A percentile compares a stretch with the other conserved stretches of the same genome.
Evolutionary conservation across 2,113 vertebrate species (phyloP).

Genomic region (Nycticebus coucang): DNA sequence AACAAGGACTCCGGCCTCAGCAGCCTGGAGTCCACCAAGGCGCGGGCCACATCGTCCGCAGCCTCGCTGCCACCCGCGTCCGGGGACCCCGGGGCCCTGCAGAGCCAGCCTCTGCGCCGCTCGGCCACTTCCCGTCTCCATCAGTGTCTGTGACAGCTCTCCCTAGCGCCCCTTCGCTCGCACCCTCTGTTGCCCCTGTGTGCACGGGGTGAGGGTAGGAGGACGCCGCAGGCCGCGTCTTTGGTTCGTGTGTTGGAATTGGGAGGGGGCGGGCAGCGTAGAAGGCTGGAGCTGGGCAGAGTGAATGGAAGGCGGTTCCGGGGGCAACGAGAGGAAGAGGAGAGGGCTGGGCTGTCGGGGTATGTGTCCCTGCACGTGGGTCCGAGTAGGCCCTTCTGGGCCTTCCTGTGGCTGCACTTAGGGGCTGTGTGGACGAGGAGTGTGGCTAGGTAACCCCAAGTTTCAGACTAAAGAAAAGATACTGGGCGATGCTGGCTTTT

Average conservation of each 20-base stretch:
- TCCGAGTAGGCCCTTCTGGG: neutral
- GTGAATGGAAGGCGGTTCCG: accelerated
- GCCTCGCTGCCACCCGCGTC: constrained; percentile 43
- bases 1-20: constrained; percentile 88
- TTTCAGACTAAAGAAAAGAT: constrained; percentile 20
- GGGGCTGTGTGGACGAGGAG: neutral
- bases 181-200: neutral
- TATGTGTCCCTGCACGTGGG: neutral
- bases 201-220: neutral
- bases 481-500: neutral
- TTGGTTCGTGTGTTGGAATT: neutral
- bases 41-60: constrained; percentile 59
- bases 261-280: neutral
- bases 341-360: too few relatives aligned
- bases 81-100: constrained; percentile 1
- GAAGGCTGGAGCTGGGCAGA: neutral
- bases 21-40: constrained; percentile 88
- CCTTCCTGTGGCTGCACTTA: neutral
- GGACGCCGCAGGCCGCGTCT: neutral
- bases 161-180: neutral
- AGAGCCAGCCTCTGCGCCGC: constrained; percentile 75
- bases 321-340: neutral
- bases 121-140: constrained; percentile 88
- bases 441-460: neutral
- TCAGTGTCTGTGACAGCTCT: constrained; percentile 83